Base-by-base conservation (phyloP, 2,888 invertebrate species). In the Ephialtes manifestator region DNA sequence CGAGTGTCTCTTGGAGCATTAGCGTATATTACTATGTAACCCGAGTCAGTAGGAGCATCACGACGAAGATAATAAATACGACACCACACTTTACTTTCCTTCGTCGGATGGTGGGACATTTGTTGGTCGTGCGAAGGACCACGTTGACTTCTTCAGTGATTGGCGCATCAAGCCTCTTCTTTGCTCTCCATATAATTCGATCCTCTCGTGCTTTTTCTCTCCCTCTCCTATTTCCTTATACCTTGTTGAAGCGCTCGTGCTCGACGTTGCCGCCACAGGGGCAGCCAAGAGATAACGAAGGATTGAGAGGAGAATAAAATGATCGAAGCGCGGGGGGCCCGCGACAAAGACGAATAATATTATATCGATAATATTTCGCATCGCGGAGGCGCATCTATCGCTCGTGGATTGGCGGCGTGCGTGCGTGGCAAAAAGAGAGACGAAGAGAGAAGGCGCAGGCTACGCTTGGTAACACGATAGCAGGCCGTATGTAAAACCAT, bases 401-500 rank as follows among this genome's bases (percentile, higher is more conserved):
- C 85, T 86, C 86, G 88, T 87, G 89, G 87, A 88, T 88, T 87
- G 86, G 83, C 78, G 83, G 83, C 84, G 79, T 88, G 83, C 83
- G 83, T 81, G 79, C 79, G 74, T 71, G 71, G 65, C 58, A 48
- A 51, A 71, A 79, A 68, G 79, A 82, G 75, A 46, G 63, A 60
- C 39, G 39, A 39, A 39, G 60, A 28, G n/a, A 74, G 31, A 74
- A 68, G 58, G 75, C 70, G 65, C 48, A 79, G 86, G 81, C 80
- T 86, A 71, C 86, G 86, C 84, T 78, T 72, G 89, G 93, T 93
- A 94, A 94, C 92, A 91, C 92, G 94, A 94, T 94, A 94, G 92
- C 90, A 76, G 89, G 88, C 89, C 89, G 90, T 91, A 92, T 92
- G 93, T 92, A 93, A 93, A 93, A 92, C 90, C 93, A 93, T 93